These are phyloP conservation scores for Teinopalpus imperialis DNA, from an alignment of 2,888 invertebrate genomes.

Conservation along the genomic window DNA sequence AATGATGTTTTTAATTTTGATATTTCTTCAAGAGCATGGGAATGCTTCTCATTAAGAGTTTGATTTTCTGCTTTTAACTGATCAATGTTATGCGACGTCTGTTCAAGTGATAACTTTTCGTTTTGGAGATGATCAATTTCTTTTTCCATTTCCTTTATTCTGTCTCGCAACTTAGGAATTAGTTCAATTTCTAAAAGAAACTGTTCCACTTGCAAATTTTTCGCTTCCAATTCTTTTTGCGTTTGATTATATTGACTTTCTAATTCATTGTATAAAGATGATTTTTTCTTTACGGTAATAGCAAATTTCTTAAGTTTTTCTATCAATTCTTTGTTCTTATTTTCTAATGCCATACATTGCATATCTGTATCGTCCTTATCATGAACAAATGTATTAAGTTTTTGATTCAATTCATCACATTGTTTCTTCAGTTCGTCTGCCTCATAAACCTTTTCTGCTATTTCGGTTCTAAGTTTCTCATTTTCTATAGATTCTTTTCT, in stretches of 20 bases:
- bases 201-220: slow-evolving; percentile 57
- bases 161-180: slow-evolving; percentile 61
- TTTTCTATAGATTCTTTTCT: slow-evolving; percentile 83
- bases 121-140: slow-evolving; percentile 57
- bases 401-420: slow-evolving; percentile 64
- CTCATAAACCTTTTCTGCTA: slow-evolving; percentile 77
- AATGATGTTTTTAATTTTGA: slow-evolving; percentile 45
- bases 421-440: slow-evolving; percentile 70
- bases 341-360: slow-evolving; percentile 68
- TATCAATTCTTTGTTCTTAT: slow-evolving; percentile 85
- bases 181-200: slow-evolving; percentile 57
- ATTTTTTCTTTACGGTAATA: slow-evolving; percentile 88
- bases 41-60: slow-evolving; percentile 44
- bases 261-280: slow-evolving; percentile 83
- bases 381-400: slow-evolving; percentile 56
- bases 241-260: slow-evolving; percentile 75
- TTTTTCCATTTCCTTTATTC: slow-evolving; percentile 63
- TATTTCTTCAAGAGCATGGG: slow-evolving; percentile 46
- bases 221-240: slow-evolving; percentile 54
- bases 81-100: slow-evolving; percentile 48
- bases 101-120: slow-evolving; percentile 50
- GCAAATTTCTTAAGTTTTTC: slow-evolving; percentile 91
- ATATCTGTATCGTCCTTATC: slow-evolving; percentile 68
- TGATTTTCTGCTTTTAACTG: slow-evolving; percentile 47
- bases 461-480: slow-evolving; percentile 82